Conservation (phyloP, 1,140 invertebrate genomes). For the Zaprionus vittiger region DNA sequence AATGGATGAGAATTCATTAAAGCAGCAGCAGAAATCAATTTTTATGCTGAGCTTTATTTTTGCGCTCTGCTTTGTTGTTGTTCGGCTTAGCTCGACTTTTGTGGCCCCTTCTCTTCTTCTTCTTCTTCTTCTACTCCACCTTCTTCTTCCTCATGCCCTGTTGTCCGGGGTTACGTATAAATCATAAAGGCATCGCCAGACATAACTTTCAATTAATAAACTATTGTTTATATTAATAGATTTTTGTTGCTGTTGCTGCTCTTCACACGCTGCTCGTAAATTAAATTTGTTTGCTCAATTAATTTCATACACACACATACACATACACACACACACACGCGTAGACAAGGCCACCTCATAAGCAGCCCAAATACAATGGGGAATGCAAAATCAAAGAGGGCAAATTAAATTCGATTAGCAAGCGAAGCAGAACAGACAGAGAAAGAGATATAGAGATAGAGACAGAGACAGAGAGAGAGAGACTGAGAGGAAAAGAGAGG, state of each 20-base stretch:
- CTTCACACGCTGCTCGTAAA: constrained; percentile 40
- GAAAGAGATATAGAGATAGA: no score
- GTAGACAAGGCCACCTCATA: not conserved
- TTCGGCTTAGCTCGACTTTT: constrained; percentile 22
- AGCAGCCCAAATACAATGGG: not conserved
- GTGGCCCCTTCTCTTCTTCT: constrained; percentile 1
- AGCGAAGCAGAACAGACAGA: not conserved
- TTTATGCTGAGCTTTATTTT: constrained; percentile 67
- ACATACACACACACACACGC: not conserved
- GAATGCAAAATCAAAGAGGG: constrained; percentile 5
- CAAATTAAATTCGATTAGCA: constrained; percentile 12
- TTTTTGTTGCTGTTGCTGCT: constrained; percentile 41
- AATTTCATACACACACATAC: constrained; percentile 48
- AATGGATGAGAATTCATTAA: constrained; percentile 68
- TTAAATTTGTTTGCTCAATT: constrained; percentile 73
- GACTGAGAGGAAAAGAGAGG: no score
- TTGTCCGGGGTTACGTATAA: constrained; percentile 52
- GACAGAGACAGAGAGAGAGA: no score
- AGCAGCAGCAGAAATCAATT: constrained; percentile 81
- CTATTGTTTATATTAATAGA: constrained; percentile 79
- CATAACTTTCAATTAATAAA: constrained; percentile 81
- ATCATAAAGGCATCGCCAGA: constrained; percentile 48
- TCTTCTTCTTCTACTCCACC: not conserved
- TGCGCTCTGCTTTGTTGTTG: constrained; percentile 46
- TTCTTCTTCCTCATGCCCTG: constrained; percentile 13